phyloP scores from a whole-genome alignment of 2,888 invertebrate genomes.

The Mimumesa dahlbomi region DNA sequence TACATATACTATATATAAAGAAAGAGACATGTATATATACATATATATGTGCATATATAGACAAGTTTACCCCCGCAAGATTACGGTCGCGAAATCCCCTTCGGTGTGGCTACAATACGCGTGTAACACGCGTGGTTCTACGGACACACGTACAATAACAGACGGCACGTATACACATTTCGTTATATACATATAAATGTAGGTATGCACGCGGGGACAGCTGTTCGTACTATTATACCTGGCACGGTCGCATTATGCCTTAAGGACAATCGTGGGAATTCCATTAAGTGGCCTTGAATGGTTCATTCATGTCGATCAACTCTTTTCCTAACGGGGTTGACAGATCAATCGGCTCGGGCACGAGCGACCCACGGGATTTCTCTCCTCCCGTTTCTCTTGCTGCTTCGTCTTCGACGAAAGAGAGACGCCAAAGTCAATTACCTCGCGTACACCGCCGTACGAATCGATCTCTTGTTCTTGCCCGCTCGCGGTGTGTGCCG shows the following conservation, averaged over 20 bases:
- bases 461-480: slow-evolving; percentile 50
- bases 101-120: no score
- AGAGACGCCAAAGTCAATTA: slow-evolving; percentile 66
- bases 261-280: slow-evolving; percentile 80
- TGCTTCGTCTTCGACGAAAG: slow-evolving; percentile 34
- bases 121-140: slow-evolving; percentile 29
- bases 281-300: slow-evolving; percentile 79
- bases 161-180: slow-evolving; percentile 28
- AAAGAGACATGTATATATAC: not conserved
- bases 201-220: slow-evolving; percentile 50
- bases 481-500: not conserved
- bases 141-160: slow-evolving; percentile 14
- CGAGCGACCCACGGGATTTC: slow-evolving; percentile 64
- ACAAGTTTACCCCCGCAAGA: not conserved
- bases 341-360: slow-evolving; percentile 76
- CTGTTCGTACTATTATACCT: slow-evolving; percentile 68
- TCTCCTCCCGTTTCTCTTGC: slow-evolving; percentile 48
- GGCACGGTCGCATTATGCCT: slow-evolving; percentile 75
- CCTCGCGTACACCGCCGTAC: slow-evolving; percentile 53
- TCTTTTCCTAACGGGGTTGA: slow-evolving; percentile 77
- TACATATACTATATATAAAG: no score
- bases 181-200: slow-evolving; percentile 28
- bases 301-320: slow-evolving; percentile 80
- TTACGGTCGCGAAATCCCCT: not conserved
- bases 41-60: not conserved